Conservation (phyloP, 1,140 invertebrate species). For the Drosophila miranda region DNA sequence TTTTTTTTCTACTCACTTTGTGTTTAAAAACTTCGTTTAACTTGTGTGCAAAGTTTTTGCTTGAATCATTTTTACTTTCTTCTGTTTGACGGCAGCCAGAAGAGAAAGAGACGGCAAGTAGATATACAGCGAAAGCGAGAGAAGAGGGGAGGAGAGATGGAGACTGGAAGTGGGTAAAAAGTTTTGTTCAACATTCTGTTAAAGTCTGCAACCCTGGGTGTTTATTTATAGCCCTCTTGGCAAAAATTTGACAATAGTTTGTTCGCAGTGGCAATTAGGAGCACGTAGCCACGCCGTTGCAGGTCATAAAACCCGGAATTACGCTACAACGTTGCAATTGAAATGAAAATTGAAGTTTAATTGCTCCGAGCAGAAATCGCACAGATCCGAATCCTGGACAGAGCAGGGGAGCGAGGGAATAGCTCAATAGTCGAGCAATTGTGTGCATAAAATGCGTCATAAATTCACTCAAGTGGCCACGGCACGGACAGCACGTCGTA, state of each 20-base stretch:
- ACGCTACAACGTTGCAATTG: slow-evolving; percentile 49
- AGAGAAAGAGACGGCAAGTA: not conserved
- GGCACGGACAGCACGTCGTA: slow-evolving; percentile 43
- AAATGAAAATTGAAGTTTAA: slow-evolving; percentile 52
- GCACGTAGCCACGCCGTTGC: slow-evolving; percentile 41
- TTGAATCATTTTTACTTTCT: slow-evolving; percentile 59
- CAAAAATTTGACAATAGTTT: slow-evolving; percentile 50
- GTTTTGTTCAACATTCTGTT: slow-evolving; percentile 31
- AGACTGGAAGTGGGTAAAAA: slow-evolving; percentile 2
- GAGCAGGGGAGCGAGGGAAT: slow-evolving; percentile 6
- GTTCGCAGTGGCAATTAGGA: slow-evolving; percentile 54
- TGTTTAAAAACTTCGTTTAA: slow-evolving; percentile 56
- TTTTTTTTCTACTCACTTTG: slow-evolving; percentile 3
- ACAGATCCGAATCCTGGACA: slow-evolving; percentile 3
- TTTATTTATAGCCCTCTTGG: slow-evolving; percentile 66
- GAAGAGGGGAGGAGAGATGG: not conserved
- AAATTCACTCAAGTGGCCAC: slow-evolving; percentile 50
- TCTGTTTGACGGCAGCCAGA: slow-evolving; percentile 12
- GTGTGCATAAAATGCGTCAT: slow-evolving; percentile 52
- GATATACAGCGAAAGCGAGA: not conserved
- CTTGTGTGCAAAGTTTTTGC: slow-evolving; percentile 59
- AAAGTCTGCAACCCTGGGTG: slow-evolving; percentile 35
- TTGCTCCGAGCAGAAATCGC: not conserved
- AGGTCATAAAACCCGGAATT: slow-evolving; percentile 52
- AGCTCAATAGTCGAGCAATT: slow-evolving; percentile 29